phyloP scores from a whole-genome alignment of 2,113 vertebrate genomes.

The Patagioenas fasciata region DNA sequence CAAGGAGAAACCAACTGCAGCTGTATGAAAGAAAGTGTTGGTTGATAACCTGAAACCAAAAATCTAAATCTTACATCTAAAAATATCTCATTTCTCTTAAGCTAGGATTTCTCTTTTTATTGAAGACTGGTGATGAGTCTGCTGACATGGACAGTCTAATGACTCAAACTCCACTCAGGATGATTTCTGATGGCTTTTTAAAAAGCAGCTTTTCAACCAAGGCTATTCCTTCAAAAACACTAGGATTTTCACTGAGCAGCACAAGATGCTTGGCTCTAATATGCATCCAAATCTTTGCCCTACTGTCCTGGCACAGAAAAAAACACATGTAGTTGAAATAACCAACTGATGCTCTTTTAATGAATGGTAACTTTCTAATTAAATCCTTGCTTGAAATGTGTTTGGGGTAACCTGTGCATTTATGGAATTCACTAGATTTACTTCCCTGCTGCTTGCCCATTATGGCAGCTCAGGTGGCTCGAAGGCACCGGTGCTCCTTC shows the following conservation, averaged over 20 bases:
- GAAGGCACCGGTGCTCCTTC: neutral
- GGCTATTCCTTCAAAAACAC: neutral
- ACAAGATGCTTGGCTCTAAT: neutral
- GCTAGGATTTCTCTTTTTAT: neutral
- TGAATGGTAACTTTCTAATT: constrained; percentile 52
- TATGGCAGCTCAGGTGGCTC: neutral
- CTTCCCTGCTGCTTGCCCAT: neutral
- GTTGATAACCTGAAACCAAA: neutral
- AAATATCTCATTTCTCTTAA: neutral
- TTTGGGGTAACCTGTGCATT: neutral
- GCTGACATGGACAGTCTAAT: neutral
- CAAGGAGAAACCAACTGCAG: neutral
- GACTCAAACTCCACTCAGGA: neutral
- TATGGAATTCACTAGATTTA: neutral
- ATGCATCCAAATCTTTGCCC: neutral
- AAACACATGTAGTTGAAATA: neutral
- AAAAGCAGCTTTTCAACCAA: neutral
- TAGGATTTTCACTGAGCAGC: neutral
- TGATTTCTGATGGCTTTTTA: neutral
- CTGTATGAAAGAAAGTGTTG: neutral
- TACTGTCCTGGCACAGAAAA: neutral
- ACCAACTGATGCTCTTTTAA: constrained; percentile 30
- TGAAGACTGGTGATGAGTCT: neutral
- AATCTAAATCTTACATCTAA: neutral
- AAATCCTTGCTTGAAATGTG: neutral